Base-by-base conservation (phyloP, 37 sponge, comb jelly and placozoan species). In the Cliona cf. orientalis region DNA sequence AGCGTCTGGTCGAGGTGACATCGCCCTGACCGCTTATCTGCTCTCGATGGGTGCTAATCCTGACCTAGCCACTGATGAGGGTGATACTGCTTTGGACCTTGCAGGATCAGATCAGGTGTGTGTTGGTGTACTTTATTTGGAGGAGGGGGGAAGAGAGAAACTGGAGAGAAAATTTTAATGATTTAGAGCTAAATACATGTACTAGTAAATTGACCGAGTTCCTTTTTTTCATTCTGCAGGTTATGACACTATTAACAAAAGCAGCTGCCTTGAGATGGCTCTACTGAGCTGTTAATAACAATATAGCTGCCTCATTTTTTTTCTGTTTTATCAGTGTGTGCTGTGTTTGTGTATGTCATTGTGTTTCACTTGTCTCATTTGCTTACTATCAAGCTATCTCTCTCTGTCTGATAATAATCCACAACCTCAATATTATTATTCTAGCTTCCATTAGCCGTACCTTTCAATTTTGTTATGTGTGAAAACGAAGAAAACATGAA, bases 41-140 rank as follows among this genome's bases (percentile, higher is more conserved):
- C 29, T 94, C 5, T 83, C 95, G 0, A 67, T 84, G 60, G 95
- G 95, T 66, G 95, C 91, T 6, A 80, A 94, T 38, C 91, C 84
- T 19, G 73, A 71, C 14, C 60, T 78, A 6, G 46, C 39, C 21
- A 91, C 91, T 45, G 95, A 90, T 36, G 95, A 94, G 56, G 88
- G 76, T 17, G 88, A 88, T 49, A 80, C 58, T 22, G 84, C 95
- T 6, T 29, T 81, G 53, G 87, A 94, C 46, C 42, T 91, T 25
- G 72, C 91, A 29, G 56, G 56, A 44, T 74, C 82, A 7, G 74
- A 74, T 5, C 62, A 78, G 58, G 83, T 89, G 43, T 32, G 78
- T 76, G 32, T 53, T 17, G 38, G 6, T 3, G 17, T 22, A 31
- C n/a, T n/a, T n/a, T n/a, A n/a, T n/a, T n/a, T n/a, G n/a, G n/a